Base-by-base conservation (phyloP, 30 jellyfish, hydroid and myxozoan species). In the Aurelia sp. region DNA sequence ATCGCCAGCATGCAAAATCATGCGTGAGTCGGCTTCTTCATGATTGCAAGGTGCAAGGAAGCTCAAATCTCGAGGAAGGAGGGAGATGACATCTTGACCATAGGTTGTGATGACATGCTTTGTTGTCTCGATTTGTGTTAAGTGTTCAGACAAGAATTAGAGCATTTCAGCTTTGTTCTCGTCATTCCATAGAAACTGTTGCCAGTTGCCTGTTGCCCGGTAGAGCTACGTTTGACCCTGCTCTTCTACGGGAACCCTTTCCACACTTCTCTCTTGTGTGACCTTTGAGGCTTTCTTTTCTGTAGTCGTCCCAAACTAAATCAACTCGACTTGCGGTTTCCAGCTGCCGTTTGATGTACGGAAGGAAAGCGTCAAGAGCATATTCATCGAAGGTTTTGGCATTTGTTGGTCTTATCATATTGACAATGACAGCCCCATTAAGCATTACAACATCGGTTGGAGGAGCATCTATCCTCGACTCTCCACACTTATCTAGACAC, bases 191-290 rank as follows among this genome's bases (percentile, higher is more conserved):
- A n/a, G n/a, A n/a, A n/a, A n/a, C n/a, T n/a, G n/a, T n/a, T n/a
- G n/a, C n/a, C n/a, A n/a, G n/a, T n/a, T n/a, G n/a, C n/a, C n/a
- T n/a, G n/a, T n/a, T n/a, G n/a, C n/a, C n/a, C n/a, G n/a, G n/a
- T n/a, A n/a, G n/a, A n/a, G n/a, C n/a, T n/a, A n/a, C n/a, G n/a
- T n/a, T n/a, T n/a, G n/a, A n/a, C n/a, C n/a, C n/a, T n/a, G 53
- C 83, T 60, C 67, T 21, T 23, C 88, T 58, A 62, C 84, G 60
- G 62, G 67, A 30, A 2, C 82, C 83, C 17, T 35, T 78, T 41
- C 89, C 70, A 21, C 74, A 64, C 73, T 80, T 80, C 90, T 80
- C 78, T 30, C 90, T 59, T 64, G 84, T 80, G 76, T 66, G 82
- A 52, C 90, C 82, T 67, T 80, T 80, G 66, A 80, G 81, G 76